Percentiles rank a stretch among this genome's conserved stretches.
Conservation (phyloP, 2,888 invertebrate species). For the Heliconius hortense region DNA sequence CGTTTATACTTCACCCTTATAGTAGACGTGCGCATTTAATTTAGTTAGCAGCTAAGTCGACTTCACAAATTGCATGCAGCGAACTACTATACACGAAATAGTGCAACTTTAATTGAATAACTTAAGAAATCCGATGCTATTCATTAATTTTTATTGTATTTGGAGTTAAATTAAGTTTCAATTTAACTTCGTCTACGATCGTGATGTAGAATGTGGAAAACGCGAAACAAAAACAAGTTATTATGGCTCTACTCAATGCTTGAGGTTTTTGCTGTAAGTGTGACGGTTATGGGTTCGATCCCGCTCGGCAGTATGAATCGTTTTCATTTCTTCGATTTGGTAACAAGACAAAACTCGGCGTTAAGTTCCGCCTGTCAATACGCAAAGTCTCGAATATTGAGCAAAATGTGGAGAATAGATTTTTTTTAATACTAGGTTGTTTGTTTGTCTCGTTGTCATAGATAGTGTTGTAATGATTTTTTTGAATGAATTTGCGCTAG, state of each 20-base stretch:
- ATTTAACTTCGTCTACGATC: neutral
- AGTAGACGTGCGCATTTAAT: slow-evolving; percentile 41
- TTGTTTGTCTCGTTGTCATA: no score
- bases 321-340: no score
- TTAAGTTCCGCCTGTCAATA: no score
- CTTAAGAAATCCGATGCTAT: slow-evolving; percentile 20
- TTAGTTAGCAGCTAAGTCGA: slow-evolving; percentile 41
- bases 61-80: slow-evolving; percentile 43
- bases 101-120: slow-evolving; percentile 41
- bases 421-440: no score
- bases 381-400: no score
- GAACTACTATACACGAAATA: slow-evolving; percentile 31
- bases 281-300: neutral
- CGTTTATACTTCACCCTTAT: slow-evolving; percentile 28
- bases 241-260: neutral
- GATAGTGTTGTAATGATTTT: no score
- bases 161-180: slow-evolving; percentile 3
- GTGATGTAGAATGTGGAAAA: neutral
- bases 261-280: no score
- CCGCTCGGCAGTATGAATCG: no score
- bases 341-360: no score
- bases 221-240: neutral
- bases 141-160: slow-evolving; percentile 20
- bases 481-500: no score
- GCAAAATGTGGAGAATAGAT: no score